Conservation (phyloP, 2,888 invertebrate species). For the Scelioninae gen. 1 region DNA sequence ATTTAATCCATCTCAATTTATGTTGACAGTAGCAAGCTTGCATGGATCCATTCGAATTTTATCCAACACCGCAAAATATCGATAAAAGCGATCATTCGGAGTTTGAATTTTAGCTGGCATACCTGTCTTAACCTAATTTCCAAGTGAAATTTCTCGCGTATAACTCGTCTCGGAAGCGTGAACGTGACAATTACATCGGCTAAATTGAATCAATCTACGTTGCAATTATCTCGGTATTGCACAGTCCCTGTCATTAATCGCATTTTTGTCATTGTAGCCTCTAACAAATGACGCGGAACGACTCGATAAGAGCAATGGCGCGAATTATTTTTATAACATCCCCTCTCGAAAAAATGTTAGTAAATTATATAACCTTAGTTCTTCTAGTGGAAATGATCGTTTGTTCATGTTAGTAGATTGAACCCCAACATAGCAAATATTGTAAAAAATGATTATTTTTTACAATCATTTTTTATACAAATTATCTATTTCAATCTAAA, state of each 20-base stretch:
- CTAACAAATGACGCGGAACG: conserved; percentile 38
- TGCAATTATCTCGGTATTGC: conserved; percentile 36
- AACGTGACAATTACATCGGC: conserved; percentile 42
- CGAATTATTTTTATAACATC: conserved; percentile 12
- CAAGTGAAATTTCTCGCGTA: conserved; percentile 32
- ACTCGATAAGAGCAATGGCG: conserved; percentile 28
- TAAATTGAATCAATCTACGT: conserved; percentile 41
- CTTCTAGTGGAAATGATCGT: no score
- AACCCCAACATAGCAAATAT: no score
- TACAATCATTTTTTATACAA: no score
- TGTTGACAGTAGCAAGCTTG: conserved; percentile 14
- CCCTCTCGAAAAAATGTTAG: not conserved
- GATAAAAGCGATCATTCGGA: conserved; percentile 11
- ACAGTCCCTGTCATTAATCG: conserved; percentile 33
- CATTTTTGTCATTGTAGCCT: conserved; percentile 46
- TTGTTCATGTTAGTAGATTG: no score
- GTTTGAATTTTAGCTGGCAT: conserved; percentile 8
- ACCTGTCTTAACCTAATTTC: conserved; percentile 39
- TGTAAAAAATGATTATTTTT: no score
- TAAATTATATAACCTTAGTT: not conserved
- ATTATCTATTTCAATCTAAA: no score
- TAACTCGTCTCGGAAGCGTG: conserved; percentile 23
- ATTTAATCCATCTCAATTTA: conserved; percentile 32
- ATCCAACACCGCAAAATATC: conserved; percentile 10
- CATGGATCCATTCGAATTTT: conserved; percentile 17